These are phyloP conservation scores for Clitarchus hookeri DNA, from an alignment of 2,888 invertebrate genomes.

Conservation along the genomic window DNA sequence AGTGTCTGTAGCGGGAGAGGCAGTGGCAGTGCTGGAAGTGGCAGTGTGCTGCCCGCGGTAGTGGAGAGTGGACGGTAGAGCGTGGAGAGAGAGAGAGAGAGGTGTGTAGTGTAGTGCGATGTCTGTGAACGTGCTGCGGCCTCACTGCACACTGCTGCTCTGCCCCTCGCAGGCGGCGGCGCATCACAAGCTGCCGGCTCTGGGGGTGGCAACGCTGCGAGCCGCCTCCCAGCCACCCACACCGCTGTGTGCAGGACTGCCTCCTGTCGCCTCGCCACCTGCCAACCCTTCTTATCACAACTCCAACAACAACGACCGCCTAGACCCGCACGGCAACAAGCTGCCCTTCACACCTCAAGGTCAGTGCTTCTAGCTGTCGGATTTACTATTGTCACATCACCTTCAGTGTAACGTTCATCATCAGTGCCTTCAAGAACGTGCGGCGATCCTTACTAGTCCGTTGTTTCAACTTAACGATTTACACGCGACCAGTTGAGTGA, in stretches of 20 bases:
- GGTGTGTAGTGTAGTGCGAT: slow-evolving; percentile 10
- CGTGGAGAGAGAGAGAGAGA: no score
- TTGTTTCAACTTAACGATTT: no score
- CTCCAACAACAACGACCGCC: slow-evolving; percentile 55
- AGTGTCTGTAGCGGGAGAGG: no score
- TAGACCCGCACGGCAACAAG: slow-evolving; percentile 54
- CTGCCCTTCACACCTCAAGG: slow-evolving; percentile 64
- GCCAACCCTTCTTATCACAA: neutral
- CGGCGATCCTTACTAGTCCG: no score
- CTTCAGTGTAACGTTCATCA: no score
- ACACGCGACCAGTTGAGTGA: no score
- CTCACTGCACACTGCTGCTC: slow-evolving; percentile 24
- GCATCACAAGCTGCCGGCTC: slow-evolving; percentile 37
- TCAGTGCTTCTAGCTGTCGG: slow-evolving; percentile 44
- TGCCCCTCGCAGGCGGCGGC: slow-evolving; percentile 27
- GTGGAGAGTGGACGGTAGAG: neutral
- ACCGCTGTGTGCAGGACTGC: slow-evolving; percentile 30
- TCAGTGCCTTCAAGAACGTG: no score
- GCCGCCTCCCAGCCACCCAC: slow-evolving; percentile 23
- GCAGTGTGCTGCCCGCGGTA: neutral
- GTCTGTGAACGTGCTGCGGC: slow-evolving; percentile 35
- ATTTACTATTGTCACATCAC: slow-evolving; percentile 39
- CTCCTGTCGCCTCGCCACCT: neutral
- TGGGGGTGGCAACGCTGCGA: slow-evolving; percentile 21
- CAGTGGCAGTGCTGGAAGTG: neutral